Percentiles rank a stretch among this genome's conserved stretches.
Evolutionary conservation across 1,140 invertebrate species (phyloP).

Genomic region (Pseudoatta argentina): DNA sequence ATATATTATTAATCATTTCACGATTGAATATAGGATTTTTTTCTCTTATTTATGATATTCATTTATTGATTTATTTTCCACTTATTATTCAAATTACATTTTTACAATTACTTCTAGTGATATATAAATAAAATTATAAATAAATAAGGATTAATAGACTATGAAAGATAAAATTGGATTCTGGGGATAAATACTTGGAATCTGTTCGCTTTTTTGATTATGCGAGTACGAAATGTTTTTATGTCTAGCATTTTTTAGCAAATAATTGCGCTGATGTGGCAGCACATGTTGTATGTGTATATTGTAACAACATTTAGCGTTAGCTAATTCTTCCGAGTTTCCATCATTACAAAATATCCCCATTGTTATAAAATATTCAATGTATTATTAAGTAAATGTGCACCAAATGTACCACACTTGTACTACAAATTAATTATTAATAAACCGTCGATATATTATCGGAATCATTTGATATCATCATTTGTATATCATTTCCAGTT

Average conservation of each 20-base stretch:
- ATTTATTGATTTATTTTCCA: too few species aligned
- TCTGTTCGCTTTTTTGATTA: background rate
- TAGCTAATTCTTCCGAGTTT: background rate
- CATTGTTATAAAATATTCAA: background rate
- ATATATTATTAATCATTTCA: too few species aligned
- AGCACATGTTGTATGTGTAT: background rate
- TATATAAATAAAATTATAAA: background rate
- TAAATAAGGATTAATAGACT: background rate
- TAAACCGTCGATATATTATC: background rate
- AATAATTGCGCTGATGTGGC: background rate
- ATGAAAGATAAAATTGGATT: background rate
- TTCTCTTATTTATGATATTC: too few species aligned
- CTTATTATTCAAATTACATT: too few species aligned
- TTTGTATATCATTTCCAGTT: background rate
- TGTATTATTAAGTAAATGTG: background rate
- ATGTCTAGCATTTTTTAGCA: background rate
- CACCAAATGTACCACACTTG: background rate
- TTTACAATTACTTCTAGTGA: background rate
- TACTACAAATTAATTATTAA: background rate
- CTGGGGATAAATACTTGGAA: background rate
- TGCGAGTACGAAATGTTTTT: background rate
- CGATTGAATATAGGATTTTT: too few species aligned
- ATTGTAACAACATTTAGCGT: background rate
- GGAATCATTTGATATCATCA: background rate
- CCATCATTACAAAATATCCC: too few species aligned